Percentiles rank a stretch among this genome's conserved stretches.
Evolutionary conservation across 2,888 invertebrate species (phyloP).

Genomic region (Microdon myrmicae): DNA sequence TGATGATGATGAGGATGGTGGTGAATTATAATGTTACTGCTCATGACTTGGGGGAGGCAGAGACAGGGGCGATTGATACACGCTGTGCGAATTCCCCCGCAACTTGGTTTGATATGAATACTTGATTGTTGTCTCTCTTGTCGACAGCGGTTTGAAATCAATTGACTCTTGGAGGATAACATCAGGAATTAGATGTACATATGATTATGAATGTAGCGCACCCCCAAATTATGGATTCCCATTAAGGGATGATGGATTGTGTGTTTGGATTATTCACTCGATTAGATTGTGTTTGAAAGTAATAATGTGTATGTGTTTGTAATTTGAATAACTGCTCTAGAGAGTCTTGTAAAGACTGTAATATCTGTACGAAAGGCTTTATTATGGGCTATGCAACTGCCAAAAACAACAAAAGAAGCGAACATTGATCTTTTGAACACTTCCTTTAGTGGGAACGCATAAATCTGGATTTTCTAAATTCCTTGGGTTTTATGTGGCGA

Average conservation of each 20-base stretch:
- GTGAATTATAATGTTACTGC: slow-evolving; percentile 51
- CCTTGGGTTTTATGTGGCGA: too few relatives aligned
- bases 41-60: slow-evolving; percentile 35
- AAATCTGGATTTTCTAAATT: too few relatives aligned
- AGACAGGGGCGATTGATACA: slow-evolving; percentile 45
- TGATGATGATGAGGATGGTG: slow-evolving; percentile 30
- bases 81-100: slow-evolving; percentile 43
- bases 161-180: slow-evolving; percentile 47
- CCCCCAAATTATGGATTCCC: slow-evolving; percentile 30
- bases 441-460: too few relatives aligned
- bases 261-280: slow-evolving; percentile 22
- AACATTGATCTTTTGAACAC: too few relatives aligned
- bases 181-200: slow-evolving; percentile 45
- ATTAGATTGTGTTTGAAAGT: too few relatives aligned
- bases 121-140: slow-evolving; percentile 45
- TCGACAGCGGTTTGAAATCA: slow-evolving; percentile 43
- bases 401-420: too few relatives aligned
- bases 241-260: slow-evolving; percentile 9
- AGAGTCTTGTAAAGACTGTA: too few relatives aligned
- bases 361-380: too few relatives aligned
- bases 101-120: slow-evolving; percentile 44
- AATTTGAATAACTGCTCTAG: too few relatives aligned
- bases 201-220: slow-evolving; percentile 38
- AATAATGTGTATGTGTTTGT: too few relatives aligned
- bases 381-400: too few relatives aligned